Evolutionary conservation across 2,888 invertebrate species (phyloP).

Genomic region (Brachynemurus nebulosus): DNA sequence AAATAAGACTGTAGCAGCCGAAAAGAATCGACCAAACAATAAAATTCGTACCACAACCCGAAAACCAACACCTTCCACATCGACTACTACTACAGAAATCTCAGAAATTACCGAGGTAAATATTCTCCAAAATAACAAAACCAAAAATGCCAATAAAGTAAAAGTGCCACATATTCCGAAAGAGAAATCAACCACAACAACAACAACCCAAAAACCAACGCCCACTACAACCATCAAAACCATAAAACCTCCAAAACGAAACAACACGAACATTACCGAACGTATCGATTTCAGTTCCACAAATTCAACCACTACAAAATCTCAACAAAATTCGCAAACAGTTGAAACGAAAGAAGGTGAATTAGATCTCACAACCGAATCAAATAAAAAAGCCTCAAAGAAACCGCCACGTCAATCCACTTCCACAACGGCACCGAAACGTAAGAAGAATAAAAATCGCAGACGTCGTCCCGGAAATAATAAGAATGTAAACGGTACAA

Average conservation of each 20-base stretch:
- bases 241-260: constrained; percentile 1
- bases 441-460: constrained; percentile 38
- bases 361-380: constrained; percentile 21
- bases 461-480: constrained; percentile 40
- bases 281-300: not conserved
- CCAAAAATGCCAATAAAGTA: constrained; percentile 37
- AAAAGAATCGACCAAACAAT: constrained; percentile 8
- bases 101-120: constrained; percentile 29
- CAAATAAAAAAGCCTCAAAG: constrained; percentile 29
- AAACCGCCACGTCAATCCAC: constrained; percentile 22
- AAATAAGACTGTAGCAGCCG: constrained; percentile 17
- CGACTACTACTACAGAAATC: constrained; percentile 18
- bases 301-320: constrained; percentile 6
- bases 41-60: constrained; percentile 17
- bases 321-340: too few species aligned
- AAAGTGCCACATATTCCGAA: constrained; percentile 45
- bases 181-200: constrained; percentile 28
- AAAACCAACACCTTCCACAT: constrained; percentile 15
- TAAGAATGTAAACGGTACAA: constrained; percentile 25
- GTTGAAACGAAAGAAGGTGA: constrained; percentile 30
- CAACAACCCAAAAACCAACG: constrained; percentile 15
- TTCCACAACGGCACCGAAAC: constrained; percentile 36
- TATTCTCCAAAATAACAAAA: constrained; percentile 32
- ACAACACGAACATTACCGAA: not conserved
- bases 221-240: constrained; percentile 13